Percentiles rank a stretch among this genome's conserved stretches.
Conservation (phyloP, 2,113 vertebrate species). For the Taurulus bubalis region DNA sequence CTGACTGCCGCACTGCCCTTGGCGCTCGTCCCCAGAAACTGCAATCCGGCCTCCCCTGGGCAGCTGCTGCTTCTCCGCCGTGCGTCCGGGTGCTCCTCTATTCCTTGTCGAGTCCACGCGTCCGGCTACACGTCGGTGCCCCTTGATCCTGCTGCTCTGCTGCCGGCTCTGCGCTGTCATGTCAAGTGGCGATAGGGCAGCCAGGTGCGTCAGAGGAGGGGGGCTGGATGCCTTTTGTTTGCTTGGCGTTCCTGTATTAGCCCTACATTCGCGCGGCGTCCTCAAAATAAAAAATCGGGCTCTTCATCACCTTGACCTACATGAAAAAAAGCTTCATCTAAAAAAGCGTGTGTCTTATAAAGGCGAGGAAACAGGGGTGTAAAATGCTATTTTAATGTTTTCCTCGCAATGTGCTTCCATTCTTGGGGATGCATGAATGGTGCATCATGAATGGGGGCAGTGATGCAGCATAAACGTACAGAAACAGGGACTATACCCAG, state of each 20-base stretch:
- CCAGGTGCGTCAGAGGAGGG: conserved; percentile 80
- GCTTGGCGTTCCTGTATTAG: conserved; percentile 58
- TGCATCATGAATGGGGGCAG: conserved; percentile 76
- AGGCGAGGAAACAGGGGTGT: conserved; percentile 15
- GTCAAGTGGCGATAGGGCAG: conserved; percentile 82
- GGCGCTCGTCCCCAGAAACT: conserved; percentile 84
- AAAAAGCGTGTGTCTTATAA: conserved; percentile 12
- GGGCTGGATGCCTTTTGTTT: conserved; percentile 78
- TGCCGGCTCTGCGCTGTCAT: conserved; percentile 82
- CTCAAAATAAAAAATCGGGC: conserved; percentile 55
- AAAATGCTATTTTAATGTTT: conserved; percentile 50
- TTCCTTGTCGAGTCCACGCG: conserved; percentile 74
- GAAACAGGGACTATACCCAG: conserved; percentile 37
- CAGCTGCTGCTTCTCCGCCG: conserved; percentile 69
- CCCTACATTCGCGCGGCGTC: conserved; percentile 70
- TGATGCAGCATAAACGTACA: conserved; percentile 45
- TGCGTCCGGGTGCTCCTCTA: conserved; percentile 59
- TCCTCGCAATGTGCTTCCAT: conserved; percentile 68
- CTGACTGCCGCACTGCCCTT: conserved; percentile 86
- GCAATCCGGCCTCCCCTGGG: conserved; percentile 79
- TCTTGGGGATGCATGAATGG: conserved; percentile 76
- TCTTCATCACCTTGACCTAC: conserved; percentile 71
- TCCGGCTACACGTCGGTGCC: conserved; percentile 82
- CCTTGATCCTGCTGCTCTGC: conserved; percentile 80
- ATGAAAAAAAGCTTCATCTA: conserved; percentile 52